phyloP scores from a whole-genome alignment of 2,113 vertebrate species.

The Daboia siamensis region DNA sequence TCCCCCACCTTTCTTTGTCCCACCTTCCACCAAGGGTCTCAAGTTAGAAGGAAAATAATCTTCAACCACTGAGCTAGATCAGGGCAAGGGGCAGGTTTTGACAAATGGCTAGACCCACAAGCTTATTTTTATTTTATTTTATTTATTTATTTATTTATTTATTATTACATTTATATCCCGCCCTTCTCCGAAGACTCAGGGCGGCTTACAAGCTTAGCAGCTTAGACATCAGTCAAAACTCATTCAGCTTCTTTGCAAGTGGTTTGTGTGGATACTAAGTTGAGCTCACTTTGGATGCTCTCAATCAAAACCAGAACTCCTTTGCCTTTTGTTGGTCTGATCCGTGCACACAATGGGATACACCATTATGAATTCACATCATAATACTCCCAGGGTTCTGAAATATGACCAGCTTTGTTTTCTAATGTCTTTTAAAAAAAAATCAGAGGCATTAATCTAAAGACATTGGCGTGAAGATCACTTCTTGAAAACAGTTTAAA shows the following conservation, averaged over 20 bases:
- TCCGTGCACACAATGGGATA: neutral
- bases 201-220: too few relatives aligned
- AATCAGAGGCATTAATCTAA: neutral
- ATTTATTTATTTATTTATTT: too few relatives aligned
- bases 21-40: neutral
- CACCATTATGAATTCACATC: neutral
- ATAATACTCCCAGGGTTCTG: neutral
- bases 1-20: neutral
- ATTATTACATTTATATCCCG: too few relatives aligned
- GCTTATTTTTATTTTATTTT: too few relatives aligned
- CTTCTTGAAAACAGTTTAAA: neutral
- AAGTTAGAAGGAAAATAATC: neutral
- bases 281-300: neutral
- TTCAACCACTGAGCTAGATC: neutral
- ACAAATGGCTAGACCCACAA: neutral
- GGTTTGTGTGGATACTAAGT: neutral
- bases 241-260: neutral
- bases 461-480: neutral
- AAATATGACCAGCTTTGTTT: neutral
- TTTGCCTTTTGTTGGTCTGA: neutral
- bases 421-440: neutral
- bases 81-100: neutral
- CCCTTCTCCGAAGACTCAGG: too few relatives aligned
- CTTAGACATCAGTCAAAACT: neutral
- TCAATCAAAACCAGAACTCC: neutral